Base-by-base conservation (phyloP, 2,113 vertebrate species). In the Casuarius casuarius region DNA sequence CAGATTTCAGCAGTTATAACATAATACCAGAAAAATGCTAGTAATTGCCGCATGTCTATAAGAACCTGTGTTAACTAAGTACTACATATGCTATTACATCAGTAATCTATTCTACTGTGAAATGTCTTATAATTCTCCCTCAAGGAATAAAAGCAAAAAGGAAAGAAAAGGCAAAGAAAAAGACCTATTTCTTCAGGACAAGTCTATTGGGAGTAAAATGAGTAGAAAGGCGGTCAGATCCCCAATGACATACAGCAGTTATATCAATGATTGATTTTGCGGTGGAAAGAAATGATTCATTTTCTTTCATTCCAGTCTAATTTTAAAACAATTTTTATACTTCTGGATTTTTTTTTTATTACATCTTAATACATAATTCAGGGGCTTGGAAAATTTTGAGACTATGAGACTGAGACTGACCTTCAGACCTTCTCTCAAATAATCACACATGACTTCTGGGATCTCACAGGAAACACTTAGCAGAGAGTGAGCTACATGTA, bases 21-120 rank as follows among this genome's bases (percentile, higher is more conserved):
- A 82, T 49, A 77, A 51, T n/a, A 86, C 23, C n/a, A 93, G 86
- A 88, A 95, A 90, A 95, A 77, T 74, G 13, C 65, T 38, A 68
- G 51, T 77, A 92, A 93, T 84, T 90, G 61, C n/a, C 86, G n/a
- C 12, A 15, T 29, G 20, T 66, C 84, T 85, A 31, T 82, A n/a
- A 51, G 66, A 87, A 61, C 1, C 3, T 65, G 68, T 61, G 25
- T 87, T 92, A 78, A 63, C 48, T 68, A 68, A 89, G 15, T 33
- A 65, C 18, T 61, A 65, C 71, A 52, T 44, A 21, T 66, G 44
- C 67, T 94, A 66, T 28, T 81, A 72, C 29, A 80, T 71, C 28
- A 87, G 6, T 46, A 76, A 12, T 8, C 18, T 89, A 26, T 75
- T 86, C 29, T 95, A 35, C 38, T 58, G 42, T 74, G 68, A 93